Percentiles rank a stretch among this genome's conserved stretches.
Conservation (phyloP, 2,797 vertebrate species). For the Falco berigora region DNA sequence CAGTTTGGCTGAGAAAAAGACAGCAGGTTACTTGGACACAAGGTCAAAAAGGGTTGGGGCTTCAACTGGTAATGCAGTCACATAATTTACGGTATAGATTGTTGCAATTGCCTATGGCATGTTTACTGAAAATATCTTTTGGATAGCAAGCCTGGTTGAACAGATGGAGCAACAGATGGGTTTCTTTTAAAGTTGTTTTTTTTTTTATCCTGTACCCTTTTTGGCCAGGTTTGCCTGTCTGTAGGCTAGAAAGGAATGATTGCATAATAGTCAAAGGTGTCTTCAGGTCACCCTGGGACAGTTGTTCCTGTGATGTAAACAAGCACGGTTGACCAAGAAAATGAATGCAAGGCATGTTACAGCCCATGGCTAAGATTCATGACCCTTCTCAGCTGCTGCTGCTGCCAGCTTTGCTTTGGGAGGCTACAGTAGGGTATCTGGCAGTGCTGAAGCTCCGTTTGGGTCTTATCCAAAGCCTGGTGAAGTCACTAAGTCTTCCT, state of each 20-base stretch:
- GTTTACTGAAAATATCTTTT: background rate
- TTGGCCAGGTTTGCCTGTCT: background rate
- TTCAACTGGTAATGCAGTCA: background rate
- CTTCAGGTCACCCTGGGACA: background rate
- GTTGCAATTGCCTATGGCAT: background rate
- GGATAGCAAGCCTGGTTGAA: background rate
- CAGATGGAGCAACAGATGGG: background rate
- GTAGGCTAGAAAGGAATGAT: background rate
- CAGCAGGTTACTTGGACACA: background rate
- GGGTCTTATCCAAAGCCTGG: background rate
- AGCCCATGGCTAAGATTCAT: background rate
- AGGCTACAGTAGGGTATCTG: background rate
- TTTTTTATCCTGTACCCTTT: background rate
- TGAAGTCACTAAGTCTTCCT: background rate
- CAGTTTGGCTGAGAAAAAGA: background rate
- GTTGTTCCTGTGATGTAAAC: background rate
- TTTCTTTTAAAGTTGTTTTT: background rate
- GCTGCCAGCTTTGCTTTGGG: background rate
- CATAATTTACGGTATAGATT: background rate
- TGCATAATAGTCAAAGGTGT: background rate
- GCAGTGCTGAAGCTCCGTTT: background rate
- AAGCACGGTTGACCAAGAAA: background rate
- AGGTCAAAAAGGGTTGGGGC: background rate
- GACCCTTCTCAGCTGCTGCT: background rate
- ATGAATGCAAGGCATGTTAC: background rate